Evolutionary conservation across 2,888 invertebrate species (phyloP).

Genomic region (Temnothorax rugatulus): DNA sequence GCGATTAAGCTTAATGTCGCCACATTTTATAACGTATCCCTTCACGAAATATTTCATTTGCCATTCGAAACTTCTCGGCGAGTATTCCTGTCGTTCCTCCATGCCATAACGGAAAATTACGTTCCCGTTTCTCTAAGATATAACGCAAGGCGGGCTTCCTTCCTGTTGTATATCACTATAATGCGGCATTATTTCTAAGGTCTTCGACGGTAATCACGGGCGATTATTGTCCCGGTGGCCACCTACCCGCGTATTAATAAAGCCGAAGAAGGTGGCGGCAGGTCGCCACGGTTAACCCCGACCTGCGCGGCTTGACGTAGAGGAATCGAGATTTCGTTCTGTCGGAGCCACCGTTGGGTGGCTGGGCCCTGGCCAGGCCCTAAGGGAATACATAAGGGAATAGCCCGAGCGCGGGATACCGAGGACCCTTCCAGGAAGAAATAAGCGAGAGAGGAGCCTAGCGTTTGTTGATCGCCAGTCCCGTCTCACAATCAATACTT

Average conservation of each 20-base stretch:
- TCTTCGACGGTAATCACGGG: conserved; percentile 74
- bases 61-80: conserved; percentile 9
- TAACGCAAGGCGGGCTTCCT: conserved; percentile 41
- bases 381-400: conserved; percentile 43
- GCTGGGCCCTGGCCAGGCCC: conserved; percentile 58
- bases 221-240: conserved; percentile 76
- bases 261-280: conserved; percentile 78
- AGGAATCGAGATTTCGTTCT: conserved; percentile 76
- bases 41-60: conserved; percentile 10
- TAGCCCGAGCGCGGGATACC: conserved; percentile 57
- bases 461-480: conserved; percentile 73
- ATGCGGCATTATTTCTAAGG: conserved; percentile 71
- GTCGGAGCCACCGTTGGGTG: conserved; percentile 69
- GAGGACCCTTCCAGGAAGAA: conserved; percentile 76
- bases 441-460: conserved; percentile 68
- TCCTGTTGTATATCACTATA: conserved; percentile 70
- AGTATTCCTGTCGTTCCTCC: not conserved
- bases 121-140: conserved; percentile 27
- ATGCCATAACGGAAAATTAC: conserved; percentile 30
- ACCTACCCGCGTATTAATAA: conserved; percentile 83
- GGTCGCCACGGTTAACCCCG: conserved; percentile 75
- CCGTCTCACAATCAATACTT: conserved; percentile 79
- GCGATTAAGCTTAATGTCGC: not conserved
- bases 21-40: conserved; percentile 22
- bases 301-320: conserved; percentile 72